Evolutionary conservation across 2,888 invertebrate species (phyloP).

Genomic region (Cosmia pyralina): DNA sequence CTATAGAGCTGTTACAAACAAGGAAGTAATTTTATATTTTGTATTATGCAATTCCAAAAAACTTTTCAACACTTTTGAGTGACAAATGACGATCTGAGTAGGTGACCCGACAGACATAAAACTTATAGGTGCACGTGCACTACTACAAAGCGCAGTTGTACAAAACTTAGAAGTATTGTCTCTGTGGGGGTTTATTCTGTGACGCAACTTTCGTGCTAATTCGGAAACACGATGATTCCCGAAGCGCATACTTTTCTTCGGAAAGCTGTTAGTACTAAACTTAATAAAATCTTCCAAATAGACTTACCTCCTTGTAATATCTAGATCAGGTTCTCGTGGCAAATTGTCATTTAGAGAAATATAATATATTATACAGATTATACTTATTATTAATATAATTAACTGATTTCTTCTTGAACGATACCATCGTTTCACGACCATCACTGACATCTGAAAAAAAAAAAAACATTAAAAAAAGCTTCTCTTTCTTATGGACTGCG

Average conservation of each 20-base stretch:
- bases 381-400: conserved; percentile 65
- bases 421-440: conserved; percentile 78
- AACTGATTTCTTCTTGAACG: conserved; percentile 76
- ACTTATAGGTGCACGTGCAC: not conserved
- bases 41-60: not conserved
- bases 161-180: not conserved
- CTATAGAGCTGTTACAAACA: not conserved
- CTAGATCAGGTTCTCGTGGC: conserved; percentile 26
- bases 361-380: conserved; percentile 67
- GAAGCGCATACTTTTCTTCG: conserved; percentile 1
- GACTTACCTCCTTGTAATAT: conserved; percentile 40
- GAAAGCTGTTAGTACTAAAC: not conserved
- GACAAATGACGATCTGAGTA: not conserved
- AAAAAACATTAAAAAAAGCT: not conserved
- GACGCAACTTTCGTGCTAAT: not conserved
- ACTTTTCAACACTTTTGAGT: not conserved
- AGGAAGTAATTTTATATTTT: not conserved
- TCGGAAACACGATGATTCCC: not conserved
- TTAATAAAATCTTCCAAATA: not conserved
- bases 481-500: not conserved
- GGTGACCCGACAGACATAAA: not conserved
- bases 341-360: conserved; percentile 17
- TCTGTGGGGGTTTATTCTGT: not conserved
- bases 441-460: conserved; percentile 73
- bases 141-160: not conserved